A percentile compares a stretch with the other conserved stretches of the same genome.
These are phyloP conservation scores for Caenorhabditis panamensis DNA, from an alignment of 2,888 invertebrate species.

Conservation along the genomic window DNA sequence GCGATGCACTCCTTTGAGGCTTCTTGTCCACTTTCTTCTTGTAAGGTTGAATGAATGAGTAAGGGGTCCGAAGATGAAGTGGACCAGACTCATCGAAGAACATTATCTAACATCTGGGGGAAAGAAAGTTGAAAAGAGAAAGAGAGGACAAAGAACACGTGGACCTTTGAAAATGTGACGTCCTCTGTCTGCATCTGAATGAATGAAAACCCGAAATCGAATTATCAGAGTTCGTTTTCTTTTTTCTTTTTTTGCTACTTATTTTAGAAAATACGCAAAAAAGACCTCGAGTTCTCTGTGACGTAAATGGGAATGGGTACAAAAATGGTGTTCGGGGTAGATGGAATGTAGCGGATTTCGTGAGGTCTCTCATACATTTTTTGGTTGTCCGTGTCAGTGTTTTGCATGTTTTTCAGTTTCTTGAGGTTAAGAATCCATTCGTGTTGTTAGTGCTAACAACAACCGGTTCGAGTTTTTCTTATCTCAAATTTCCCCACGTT, in stretches of 20 bases:
- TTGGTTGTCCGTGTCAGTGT: background rate
- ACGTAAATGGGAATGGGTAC: constrained; percentile 15
- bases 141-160: background rate
- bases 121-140: background rate
- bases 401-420: background rate
- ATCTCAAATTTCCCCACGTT: too few relatives aligned
- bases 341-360: constrained; percentile 1
- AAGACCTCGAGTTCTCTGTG: background rate
- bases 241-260: background rate
- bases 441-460: too few relatives aligned
- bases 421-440: too few relatives aligned
- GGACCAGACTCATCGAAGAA: background rate
- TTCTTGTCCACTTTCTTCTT: background rate
- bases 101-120: background rate
- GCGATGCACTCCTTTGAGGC: background rate
- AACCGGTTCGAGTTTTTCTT: too few relatives aligned
- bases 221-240: constrained; percentile 13
- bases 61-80: background rate
- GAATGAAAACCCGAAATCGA: constrained; percentile 1
- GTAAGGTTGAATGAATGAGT: constrained; percentile 36
- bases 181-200: constrained; percentile 1
- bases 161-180: constrained; percentile 6
- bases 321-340: background rate
- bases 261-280: too few relatives aligned
- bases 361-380: background rate